Base-by-base conservation (phyloP, 2,888 invertebrate genomes). In the Hipparchia sbordonii region DNA sequence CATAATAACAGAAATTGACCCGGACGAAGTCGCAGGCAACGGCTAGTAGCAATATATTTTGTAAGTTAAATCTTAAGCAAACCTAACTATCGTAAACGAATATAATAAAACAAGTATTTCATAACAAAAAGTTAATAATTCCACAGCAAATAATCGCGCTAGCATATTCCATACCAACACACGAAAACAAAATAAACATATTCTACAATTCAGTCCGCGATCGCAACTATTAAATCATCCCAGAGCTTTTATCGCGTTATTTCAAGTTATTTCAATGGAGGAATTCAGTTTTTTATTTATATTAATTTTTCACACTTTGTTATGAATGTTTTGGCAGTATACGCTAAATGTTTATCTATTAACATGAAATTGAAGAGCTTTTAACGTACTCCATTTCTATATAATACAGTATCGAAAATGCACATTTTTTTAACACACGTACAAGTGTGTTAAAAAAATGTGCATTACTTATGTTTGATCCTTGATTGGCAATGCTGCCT, bases 271-370 rank as follows among this genome's bases (percentile, higher is more conserved):
- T 69, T 61, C 66, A 70, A 73, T 75, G 72, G 71, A 67, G 72
- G 63, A 73, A 70, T 73, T 61, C 60, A 54, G 67, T 69, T 73
- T 73, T 23, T 75, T 75, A 73, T 75, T 75, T 72, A 73, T 67
- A 70, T 72, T 62, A 72, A 74, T 70, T 72, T 74, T 71, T 67
- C 63, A 73, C 71, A 60, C 57, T 66, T 66, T 51, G 69, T 74
- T 62, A 73, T 56, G 63, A 73, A 71, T 71, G 71, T 74, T 74
- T 74, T 68, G 74, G 65, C 60, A 65, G 60, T 71, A 65, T 66
- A 13, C 52, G 56, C 52, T 10, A 61, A 70, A 61, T n/a, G 23
- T 73, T 70, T 67, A 61, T 56, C 9, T 65, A 66, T 51, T n/a
- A 48, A 74, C 59, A 56, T 70, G 59, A 23, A 23, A 70, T 56